Conservation (phyloP, 2,888 invertebrate genomes). For the Idaea dimidiata region DNA sequence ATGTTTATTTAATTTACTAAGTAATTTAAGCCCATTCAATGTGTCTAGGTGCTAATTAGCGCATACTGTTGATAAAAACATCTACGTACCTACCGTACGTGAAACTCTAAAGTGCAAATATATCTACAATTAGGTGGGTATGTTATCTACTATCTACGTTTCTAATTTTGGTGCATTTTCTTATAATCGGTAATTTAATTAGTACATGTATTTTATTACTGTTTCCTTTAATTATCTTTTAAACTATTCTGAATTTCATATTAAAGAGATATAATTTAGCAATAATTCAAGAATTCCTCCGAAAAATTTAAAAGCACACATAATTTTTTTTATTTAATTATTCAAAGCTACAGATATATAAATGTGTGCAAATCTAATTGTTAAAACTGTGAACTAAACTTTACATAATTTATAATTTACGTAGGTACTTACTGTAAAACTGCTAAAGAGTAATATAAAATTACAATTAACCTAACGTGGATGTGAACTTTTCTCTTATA, state of each 20-base stretch:
- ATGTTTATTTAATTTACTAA: background rate
- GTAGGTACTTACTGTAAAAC: background rate
- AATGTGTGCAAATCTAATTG: conserved; percentile 13
- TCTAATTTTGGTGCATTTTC: conserved; percentile 20
- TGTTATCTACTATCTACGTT: conserved; percentile 4
- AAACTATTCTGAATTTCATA: background rate
- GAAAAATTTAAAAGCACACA: background rate
- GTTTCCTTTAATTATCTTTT: conserved; percentile 13
- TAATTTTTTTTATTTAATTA: background rate
- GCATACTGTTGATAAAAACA: conserved; percentile 18
- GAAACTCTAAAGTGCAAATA: background rate
- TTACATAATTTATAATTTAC: conserved; percentile 5
- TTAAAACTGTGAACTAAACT: conserved; percentile 15
- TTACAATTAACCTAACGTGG: conserved; percentile 9
- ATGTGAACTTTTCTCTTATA: conserved; percentile 18
- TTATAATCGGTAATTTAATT: conserved; percentile 9
- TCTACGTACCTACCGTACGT: no score
- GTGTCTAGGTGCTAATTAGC: background rate
- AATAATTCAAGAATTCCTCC: background rate
- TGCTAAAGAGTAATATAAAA: conserved; percentile 5
- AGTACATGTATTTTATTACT: conserved; percentile 5
- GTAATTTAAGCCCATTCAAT: background rate
- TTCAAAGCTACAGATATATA: conserved; percentile 11
- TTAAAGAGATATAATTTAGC: background rate
- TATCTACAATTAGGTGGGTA: background rate